Evolutionary conservation across 2,797 vertebrate genomes (phyloP).

Genomic region (Amphiprion clarkii): DNA sequence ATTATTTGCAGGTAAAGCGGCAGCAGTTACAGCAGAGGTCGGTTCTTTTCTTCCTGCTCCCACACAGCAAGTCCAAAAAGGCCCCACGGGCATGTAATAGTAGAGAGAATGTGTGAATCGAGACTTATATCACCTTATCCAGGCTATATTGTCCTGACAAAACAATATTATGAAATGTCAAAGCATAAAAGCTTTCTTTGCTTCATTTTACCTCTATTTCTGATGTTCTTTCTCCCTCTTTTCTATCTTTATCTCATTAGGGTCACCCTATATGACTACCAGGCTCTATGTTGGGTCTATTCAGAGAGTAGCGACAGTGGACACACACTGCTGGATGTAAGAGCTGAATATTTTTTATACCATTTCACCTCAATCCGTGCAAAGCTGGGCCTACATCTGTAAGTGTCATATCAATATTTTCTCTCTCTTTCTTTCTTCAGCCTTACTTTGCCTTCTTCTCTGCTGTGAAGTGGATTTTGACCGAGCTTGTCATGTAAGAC

Average conservation of each 20-base stretch:
- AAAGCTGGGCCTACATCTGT: neutral
- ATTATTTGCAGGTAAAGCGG: slow-evolving; percentile 57
- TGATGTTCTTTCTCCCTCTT: slow-evolving; percentile 15
- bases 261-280: slow-evolving; percentile 87
- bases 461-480: slow-evolving; percentile 95
- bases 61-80: slow-evolving; percentile 37
- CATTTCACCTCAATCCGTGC: neutral
- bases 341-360: slow-evolving; percentile 63
- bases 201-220: slow-evolving; percentile 12
- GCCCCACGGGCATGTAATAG: slow-evolving; percentile 47
- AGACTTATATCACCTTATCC: slow-evolving; percentile 31
- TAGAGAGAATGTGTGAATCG: slow-evolving; percentile 47
- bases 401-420: slow-evolving; percentile 13
- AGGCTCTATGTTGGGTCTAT: slow-evolving; percentile 94
- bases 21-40: slow-evolving; percentile 52
- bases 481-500: slow-evolving; percentile 97
- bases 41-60: slow-evolving; percentile 58
- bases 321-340: slow-evolving; percentile 93
- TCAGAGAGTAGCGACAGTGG: slow-evolving; percentile 95
- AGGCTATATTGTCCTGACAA: slow-evolving; percentile 4
- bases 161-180: slow-evolving; percentile 30
- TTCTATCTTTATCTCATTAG: slow-evolving; percentile 50
- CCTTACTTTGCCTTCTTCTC: slow-evolving; percentile 95
- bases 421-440: slow-evolving; percentile 74
- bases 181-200: slow-evolving; percentile 3